Percentiles rank a stretch among this genome's conserved stretches.
Evolutionary conservation across 2,113 vertebrate genomes (phyloP).

Genomic region (Maccullochella peelii): DNA sequence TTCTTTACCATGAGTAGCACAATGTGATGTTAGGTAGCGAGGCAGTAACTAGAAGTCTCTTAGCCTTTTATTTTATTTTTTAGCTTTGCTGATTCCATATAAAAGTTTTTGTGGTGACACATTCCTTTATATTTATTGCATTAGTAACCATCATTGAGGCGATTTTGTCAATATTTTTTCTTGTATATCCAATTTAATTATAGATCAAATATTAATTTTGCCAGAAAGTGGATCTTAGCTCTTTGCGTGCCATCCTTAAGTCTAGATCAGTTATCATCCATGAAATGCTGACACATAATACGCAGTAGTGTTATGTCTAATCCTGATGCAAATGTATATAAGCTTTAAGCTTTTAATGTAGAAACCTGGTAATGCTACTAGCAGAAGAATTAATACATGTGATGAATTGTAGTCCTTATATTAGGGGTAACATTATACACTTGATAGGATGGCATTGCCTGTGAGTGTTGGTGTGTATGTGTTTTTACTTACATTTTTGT

Average conservation of each 20-base stretch:
- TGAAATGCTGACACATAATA: slow-evolving; percentile 73
- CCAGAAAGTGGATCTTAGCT: slow-evolving; percentile 63
- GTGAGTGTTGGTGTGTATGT: slow-evolving; percentile 69
- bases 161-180: slow-evolving; percentile 47
- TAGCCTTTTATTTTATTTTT: slow-evolving; percentile 41
- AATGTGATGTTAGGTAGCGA: slow-evolving; percentile 68
- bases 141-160: slow-evolving; percentile 47
- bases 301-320: slow-evolving; percentile 76
- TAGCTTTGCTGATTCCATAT: slow-evolving; percentile 63
- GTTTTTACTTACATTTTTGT: slow-evolving; percentile 53
- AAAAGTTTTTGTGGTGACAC: slow-evolving; percentile 70
- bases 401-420: slow-evolving; percentile 82
- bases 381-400: slow-evolving; percentile 78
- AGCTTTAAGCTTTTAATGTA: slow-evolving; percentile 83
- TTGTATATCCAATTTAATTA: slow-evolving; percentile 46
- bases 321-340: slow-evolving; percentile 81
- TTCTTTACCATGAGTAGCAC: slow-evolving; percentile 63
- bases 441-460: slow-evolving; percentile 81
- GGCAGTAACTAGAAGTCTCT: slow-evolving; percentile 57
- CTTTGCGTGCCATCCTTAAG: slow-evolving; percentile 65
- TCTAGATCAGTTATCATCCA: slow-evolving; percentile 55
- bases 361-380: slow-evolving; percentile 79
- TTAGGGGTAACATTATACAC: slow-evolving; percentile 80
- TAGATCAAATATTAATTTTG: slow-evolving; percentile 58
- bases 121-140: slow-evolving; percentile 66